Percentiles rank a stretch among this genome's conserved stretches.
phyloP scores from a whole-genome alignment of 2,888 invertebrate genomes.

The Drosophila lutescens region DNA sequence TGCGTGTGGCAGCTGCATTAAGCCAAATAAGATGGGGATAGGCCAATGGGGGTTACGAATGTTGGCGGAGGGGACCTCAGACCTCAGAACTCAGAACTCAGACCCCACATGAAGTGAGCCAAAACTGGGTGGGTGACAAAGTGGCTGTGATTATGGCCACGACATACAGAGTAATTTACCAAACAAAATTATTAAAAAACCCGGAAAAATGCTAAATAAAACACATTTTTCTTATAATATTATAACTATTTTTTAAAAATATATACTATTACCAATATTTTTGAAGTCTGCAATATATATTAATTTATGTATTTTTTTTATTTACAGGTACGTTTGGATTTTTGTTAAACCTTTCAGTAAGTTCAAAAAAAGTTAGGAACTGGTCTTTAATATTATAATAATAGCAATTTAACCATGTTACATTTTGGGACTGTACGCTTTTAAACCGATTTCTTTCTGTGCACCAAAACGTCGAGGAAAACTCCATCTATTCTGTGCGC shows the following conservation, averaged over 20 bases:
- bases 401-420: no score
- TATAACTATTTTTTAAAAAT: not conserved
- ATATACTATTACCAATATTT: not conserved
- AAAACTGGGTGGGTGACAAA: conserved; percentile 76
- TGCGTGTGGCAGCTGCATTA: conserved; percentile 78
- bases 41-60: not conserved
- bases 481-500: conserved; percentile 3
- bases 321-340: conserved; percentile 13
- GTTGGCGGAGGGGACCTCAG: not conserved
- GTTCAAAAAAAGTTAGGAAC: not conserved
- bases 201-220: no score
- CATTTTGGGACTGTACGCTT: no score
- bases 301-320: not conserved
- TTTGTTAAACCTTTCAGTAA: not conserved
- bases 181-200: not conserved
- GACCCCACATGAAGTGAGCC: conserved; percentile 35
- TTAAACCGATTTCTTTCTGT: not conserved
- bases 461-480: conserved; percentile 10
- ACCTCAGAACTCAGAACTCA: not conserved
- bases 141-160: conserved; percentile 74
- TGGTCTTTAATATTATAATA: not conserved
- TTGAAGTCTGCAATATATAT: not conserved
- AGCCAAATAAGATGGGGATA: conserved; percentile 19
- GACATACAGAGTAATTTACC: conserved; percentile 30
- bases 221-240: no score